These are phyloP conservation scores for Garrulus glandarius DNA, from an alignment of 2,797 vertebrate genomes.

Conservation along the genomic window DNA sequence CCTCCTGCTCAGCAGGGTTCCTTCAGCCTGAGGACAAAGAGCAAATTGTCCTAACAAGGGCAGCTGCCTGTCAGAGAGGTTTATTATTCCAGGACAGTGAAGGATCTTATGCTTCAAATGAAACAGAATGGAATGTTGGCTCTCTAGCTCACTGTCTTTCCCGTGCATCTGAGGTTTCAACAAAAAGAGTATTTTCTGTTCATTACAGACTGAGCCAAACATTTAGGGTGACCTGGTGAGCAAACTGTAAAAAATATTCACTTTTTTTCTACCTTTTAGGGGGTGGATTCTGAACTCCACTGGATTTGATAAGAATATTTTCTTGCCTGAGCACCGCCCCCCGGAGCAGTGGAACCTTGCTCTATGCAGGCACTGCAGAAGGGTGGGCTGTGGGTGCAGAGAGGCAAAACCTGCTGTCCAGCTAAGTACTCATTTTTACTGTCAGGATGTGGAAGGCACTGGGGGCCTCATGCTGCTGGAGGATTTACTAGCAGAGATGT, in stretches of 20 bases:
- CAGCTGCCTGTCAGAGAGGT: neutral
- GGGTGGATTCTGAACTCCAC: neutral
- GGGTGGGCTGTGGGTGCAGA: neutral
- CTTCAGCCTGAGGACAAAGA: neutral
- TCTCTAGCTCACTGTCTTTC: neutral
- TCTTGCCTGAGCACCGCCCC: neutral
- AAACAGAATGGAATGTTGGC: neutral
- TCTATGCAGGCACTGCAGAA: neutral
- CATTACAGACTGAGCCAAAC: neutral
- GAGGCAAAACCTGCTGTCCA: neutral
- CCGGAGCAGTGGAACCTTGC: neutral
- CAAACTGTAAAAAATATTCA: fast-evolving
- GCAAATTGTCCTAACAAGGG: neutral
- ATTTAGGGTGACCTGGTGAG: neutral
- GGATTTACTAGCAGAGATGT: neutral
- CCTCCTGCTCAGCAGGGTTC: neutral
- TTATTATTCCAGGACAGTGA: neutral
- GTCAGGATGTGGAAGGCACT: neutral
- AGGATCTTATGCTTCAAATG: neutral
- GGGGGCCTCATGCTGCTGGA: neutral
- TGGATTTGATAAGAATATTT: neutral
- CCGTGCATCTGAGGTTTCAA: neutral
- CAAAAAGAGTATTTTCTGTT: neutral
- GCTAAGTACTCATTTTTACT: neutral
- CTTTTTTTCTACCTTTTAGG: neutral